Evolutionary conservation across 1,140 invertebrate genomes (phyloP), one percentile per base, ranked within the genome.

Genomic region (Papilio helenus): DNA sequence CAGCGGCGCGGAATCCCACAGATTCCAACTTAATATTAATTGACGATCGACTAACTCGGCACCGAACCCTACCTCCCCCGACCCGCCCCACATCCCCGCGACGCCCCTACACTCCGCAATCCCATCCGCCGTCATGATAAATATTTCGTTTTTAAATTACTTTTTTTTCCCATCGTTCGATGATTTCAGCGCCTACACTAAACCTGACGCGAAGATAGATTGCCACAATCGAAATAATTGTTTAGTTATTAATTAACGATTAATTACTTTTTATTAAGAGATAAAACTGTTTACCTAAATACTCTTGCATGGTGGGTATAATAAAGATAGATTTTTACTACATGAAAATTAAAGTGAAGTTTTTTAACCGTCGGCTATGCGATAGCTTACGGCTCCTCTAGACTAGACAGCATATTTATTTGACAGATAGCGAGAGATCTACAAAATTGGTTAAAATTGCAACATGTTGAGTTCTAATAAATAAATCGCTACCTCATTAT

Each of bases 21-120:
- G 93, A 94, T 94, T 94, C 89, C 91, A 86, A 91, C 82, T 93
- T 90, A 88, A 93, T 93, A 94, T 94, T 94, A 94, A 94, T 94
- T 93, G 92, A 90, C 89, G 88, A 94, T 93, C 90, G 91, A 88
- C 91, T 90, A 86, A 89, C 87, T 85, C 73, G 46, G 73, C 73
- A 55, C 79, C 81, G 81, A 71, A 81, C 76, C 82, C 55, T 18
- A 65, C 79, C 81, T 61, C 80, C 58, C 76, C 26, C 18, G 9
- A 84, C 44, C 79, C 83, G 71, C 80, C 76, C 39, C 80, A 77
- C 82, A 79, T 82, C 72, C 81, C 39, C 80, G 79, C 82, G 80
- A 61, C 55, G 55, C 55, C 61, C 79, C 76, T 44, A 42, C 42
- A 49, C 72, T 58, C 80, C 79, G 44, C 73, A 73, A 46, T 61